Base-by-base conservation (phyloP, 2,797 vertebrate species). In the Sebastes reedi region DNA sequence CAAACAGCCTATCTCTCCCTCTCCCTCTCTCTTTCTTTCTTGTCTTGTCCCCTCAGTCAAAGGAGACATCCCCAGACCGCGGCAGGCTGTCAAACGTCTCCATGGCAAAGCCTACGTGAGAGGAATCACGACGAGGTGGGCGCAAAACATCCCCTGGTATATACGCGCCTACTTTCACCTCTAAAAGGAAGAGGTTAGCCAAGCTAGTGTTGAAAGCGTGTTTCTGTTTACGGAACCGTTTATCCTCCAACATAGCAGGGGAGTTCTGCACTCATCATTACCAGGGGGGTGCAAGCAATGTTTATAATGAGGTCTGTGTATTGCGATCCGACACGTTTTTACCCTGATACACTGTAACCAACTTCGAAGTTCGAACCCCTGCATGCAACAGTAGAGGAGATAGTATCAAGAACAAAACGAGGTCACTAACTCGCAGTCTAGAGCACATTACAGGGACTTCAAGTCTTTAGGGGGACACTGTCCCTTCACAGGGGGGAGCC, bases 41-140 rank as follows among this genome's bases (percentile, higher is more conserved):
- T 52, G 8, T 58, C 46, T 3, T 46, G 65, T 82, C 77, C 65
- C 80, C 80, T 67, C 65, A 66, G 83, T 78, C 83, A 83, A 46
- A 83, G 75, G 85, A 87, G 81, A 88, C 84, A 64, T 52, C 34
- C 76, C 77, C 82, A 84, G 88, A 77, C 90, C 87, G 85, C 89
- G 72, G 81, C 83, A 70, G 87, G 86, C 88, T 90, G 91, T 90
- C 92, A 93, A 92, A 93, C 89, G 93, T 94, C 93, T 94, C 92
- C 92, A 94, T 93, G 93, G 93, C 89, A 77, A 94, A 87, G 76
- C 68, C 11, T 18, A 92, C 93, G 94, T 95, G 94, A 89, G 79
- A 11, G 75, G 92, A 94, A 95, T 94, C 66, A 82, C 52, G 90
- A 91, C 58, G 81, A 87, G 77, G 74, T 30, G 84, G 72, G 75